Conservation (phyloP, 2,113 vertebrate species). For the Mugil cephalus region DNA sequence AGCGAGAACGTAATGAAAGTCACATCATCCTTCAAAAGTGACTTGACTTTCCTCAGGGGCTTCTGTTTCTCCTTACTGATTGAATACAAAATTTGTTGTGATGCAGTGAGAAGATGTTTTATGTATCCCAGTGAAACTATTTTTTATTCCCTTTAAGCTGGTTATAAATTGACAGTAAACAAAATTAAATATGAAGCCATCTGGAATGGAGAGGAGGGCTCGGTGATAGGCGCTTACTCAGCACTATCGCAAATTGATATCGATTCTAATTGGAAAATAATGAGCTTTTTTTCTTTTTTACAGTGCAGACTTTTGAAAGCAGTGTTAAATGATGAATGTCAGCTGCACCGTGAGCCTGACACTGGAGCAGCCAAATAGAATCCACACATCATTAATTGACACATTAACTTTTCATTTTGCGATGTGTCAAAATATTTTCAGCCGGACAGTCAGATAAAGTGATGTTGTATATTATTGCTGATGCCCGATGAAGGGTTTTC, state of each 20-base stretch:
- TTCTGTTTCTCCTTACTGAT: conserved; percentile 28
- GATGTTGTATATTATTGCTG: background rate
- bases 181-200: too few species aligned
- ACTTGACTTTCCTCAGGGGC: conserved; percentile 7
- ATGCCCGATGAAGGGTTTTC: too few species aligned
- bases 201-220: too few species aligned
- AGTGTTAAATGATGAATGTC: background rate
- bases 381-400: background rate
- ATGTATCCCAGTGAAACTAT: conserved; percentile 5
- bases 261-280: background rate
- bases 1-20: conserved; percentile 33
- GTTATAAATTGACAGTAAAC: conserved; percentile 3
- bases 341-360: background rate
- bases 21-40: conserved; percentile 32
- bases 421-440: background rate
- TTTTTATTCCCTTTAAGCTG: conserved; percentile 43
- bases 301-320: too few species aligned
- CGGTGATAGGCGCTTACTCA: background rate
- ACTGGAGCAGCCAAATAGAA: too few species aligned
- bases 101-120: background rate
- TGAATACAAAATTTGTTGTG: conserved; percentile 20
- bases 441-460: background rate
- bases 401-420: background rate
- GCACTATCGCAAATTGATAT: background rate
- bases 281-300: too few species aligned